Conservation (phyloP, 2,888 invertebrate genomes). For the Pristionchus japonicus region DNA sequence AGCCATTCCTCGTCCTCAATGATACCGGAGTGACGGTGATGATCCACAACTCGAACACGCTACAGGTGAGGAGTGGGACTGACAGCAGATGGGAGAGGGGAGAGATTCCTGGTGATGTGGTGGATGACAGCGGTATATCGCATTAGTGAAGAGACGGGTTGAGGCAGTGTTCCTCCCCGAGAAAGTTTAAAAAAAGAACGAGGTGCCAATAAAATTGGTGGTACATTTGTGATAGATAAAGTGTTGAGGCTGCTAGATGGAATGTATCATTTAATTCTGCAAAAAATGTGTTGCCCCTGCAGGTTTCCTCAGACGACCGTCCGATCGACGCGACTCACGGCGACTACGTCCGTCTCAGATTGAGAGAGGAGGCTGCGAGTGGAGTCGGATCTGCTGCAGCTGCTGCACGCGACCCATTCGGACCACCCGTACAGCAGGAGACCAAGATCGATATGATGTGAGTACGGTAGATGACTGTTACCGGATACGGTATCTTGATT, state of each 20-base stretch:
- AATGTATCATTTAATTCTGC: no score
- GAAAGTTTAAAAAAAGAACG: no score
- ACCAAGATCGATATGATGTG: constrained; percentile 47
- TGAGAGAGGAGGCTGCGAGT: constrained; percentile 31
- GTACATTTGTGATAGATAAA: no score
- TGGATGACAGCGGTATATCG: no score
- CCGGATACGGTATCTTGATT: not conserved
- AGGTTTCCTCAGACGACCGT: constrained; percentile 51
- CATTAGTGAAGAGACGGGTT: no score
- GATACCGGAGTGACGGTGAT: constrained; percentile 70
- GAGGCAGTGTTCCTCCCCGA: no score
- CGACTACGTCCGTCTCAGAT: constrained; percentile 50
- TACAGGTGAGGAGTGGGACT: constrained; percentile 49
- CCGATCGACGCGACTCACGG: constrained; percentile 70
- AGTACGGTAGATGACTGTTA: constrained; percentile 21
- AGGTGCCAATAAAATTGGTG: no score
- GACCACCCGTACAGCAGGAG: constrained; percentile 45
- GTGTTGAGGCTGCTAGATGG: no score
- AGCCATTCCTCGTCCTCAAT: constrained; percentile 71
- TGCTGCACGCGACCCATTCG: constrained; percentile 40
- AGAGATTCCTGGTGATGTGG: no score
- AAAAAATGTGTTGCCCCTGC: not conserved
- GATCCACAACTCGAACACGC: constrained; percentile 59
- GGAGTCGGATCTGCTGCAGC: not conserved
- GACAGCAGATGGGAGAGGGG: not conserved